phyloP scores from a whole-genome alignment of 1,140 invertebrate species.

The Drosophila tsacasi region DNA sequence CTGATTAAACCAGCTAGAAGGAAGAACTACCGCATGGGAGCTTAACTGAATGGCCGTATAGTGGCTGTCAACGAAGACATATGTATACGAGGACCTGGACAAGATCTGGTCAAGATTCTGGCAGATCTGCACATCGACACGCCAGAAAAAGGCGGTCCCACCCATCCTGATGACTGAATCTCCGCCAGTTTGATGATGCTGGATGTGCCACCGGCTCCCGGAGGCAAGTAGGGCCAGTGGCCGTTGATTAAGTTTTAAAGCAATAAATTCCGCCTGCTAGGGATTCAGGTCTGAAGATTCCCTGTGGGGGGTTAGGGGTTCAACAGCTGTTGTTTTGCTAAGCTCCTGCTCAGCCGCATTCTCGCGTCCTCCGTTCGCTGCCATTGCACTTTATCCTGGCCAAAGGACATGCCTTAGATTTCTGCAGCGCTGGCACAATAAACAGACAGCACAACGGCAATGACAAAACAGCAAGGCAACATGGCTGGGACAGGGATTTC shows the following conservation, averaged over 20 bases:
- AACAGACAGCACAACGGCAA: conserved; percentile 67
- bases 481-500: conserved; percentile 2
- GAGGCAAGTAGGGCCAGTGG: conserved; percentile 10
- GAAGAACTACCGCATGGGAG: not conserved
- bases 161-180: conserved; percentile 20
- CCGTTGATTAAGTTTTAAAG: conserved; percentile 36
- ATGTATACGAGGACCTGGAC: not conserved
- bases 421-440: conserved; percentile 68
- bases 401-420: conserved; percentile 71
- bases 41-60: no score
- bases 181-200: conserved; percentile 41
- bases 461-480: conserved; percentile 58
- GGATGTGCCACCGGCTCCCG: conserved; percentile 10
- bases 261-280: conserved; percentile 54
- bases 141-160: not conserved
- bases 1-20: conserved; percentile 16
- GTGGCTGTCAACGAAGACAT: no score
- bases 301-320: not conserved
- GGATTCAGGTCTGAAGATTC: not conserved
- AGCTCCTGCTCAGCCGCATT: conserved; percentile 41
- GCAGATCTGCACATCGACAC: not conserved
- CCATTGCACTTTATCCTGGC: conserved; percentile 55
- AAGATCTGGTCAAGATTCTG: conserved; percentile 16
- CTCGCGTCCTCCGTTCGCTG: conserved; percentile 27
- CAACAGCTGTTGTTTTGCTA: conserved; percentile 71